phyloP scores from a whole-genome alignment of 2,888 invertebrate genomes.

The Tetheella fluctuosa region DNA sequence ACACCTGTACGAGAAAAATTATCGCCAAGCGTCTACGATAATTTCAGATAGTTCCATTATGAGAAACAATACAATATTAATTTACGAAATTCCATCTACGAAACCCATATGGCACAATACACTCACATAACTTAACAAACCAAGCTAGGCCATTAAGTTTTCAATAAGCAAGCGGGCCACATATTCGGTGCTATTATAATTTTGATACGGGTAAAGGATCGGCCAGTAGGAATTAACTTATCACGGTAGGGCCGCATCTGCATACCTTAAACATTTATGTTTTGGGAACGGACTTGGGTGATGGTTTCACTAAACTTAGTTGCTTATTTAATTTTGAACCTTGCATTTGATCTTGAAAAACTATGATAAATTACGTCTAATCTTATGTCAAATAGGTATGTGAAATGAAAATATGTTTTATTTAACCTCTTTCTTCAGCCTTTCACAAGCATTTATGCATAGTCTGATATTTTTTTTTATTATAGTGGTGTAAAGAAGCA shows the following conservation, averaged over 20 bases:
- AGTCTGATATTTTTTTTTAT: too few species aligned
- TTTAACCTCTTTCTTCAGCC: too few species aligned
- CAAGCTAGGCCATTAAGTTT: conserved; percentile 66
- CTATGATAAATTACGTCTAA: too few species aligned
- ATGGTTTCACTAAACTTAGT: neutral
- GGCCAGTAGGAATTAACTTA: conserved; percentile 82
- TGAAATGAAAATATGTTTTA: too few species aligned
- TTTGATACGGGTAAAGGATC: conserved; percentile 81
- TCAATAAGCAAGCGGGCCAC: conserved; percentile 69
- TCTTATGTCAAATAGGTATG: too few species aligned
- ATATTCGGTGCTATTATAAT: conserved; percentile 75
- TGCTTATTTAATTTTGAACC: too few species aligned
- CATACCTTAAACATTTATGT: conserved; percentile 81
- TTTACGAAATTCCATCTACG: neutral
- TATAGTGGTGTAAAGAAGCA: too few species aligned
- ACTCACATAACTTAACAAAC: conserved; percentile 55
- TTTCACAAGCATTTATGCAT: too few species aligned
- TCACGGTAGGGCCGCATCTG: conserved; percentile 78
- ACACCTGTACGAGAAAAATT: too few species aligned
- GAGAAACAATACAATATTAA: conserved; percentile 7
- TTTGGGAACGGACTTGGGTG: conserved; percentile 56
- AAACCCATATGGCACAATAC: conserved; percentile 28
- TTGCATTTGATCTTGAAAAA: too few species aligned
- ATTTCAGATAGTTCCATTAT: neutral
- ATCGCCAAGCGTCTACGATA: too few species aligned